Evolutionary conservation across 1,140 invertebrate genomes (phyloP).

Genomic region (Physella acuta): DNA sequence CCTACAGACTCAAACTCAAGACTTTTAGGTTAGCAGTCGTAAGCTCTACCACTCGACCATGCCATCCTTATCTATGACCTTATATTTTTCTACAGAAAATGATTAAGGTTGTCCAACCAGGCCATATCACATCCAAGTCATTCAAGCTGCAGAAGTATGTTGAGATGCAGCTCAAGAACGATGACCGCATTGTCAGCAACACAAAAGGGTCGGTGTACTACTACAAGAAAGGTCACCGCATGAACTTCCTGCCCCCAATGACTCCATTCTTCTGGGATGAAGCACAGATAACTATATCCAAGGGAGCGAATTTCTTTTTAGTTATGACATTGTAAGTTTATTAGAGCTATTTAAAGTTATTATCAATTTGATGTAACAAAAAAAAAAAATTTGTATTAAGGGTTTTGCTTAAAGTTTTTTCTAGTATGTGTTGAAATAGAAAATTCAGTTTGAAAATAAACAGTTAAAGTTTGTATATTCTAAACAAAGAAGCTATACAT

Average conservation of each 20-base stretch:
- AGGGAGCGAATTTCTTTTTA: constrained; percentile 17
- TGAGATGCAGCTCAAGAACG: constrained; percentile 10
- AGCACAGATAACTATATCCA: constrained; percentile 6
- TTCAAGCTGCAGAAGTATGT: constrained; percentile 10
- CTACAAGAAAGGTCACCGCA: constrained; percentile 17
- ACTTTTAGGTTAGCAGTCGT: too few relatives aligned
- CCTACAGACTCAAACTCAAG: too few relatives aligned
- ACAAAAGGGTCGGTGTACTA: constrained; percentile 15
- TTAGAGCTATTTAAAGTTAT: not conserved
- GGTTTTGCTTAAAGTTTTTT: too few relatives aligned
- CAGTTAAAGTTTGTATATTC: too few relatives aligned
- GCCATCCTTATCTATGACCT: too few relatives aligned
- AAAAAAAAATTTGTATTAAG: too few relatives aligned
- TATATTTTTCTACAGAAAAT: constrained; percentile 24
- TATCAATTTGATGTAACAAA: not conserved
- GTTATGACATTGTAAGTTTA: constrained; percentile 24
- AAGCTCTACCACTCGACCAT: too few relatives aligned
- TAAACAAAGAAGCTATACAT: too few relatives aligned
- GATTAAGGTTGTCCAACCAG: constrained; percentile 23
- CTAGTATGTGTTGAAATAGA: not conserved
- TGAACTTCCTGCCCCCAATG: constrained; percentile 21
- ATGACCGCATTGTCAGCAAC: constrained; percentile 11
- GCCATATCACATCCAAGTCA: constrained; percentile 9
- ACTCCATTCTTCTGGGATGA: constrained; percentile 26
- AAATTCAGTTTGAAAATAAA: too few relatives aligned